phyloP scores from a whole-genome alignment of 2,113 vertebrate species.

The Ursus arctos region DNA sequence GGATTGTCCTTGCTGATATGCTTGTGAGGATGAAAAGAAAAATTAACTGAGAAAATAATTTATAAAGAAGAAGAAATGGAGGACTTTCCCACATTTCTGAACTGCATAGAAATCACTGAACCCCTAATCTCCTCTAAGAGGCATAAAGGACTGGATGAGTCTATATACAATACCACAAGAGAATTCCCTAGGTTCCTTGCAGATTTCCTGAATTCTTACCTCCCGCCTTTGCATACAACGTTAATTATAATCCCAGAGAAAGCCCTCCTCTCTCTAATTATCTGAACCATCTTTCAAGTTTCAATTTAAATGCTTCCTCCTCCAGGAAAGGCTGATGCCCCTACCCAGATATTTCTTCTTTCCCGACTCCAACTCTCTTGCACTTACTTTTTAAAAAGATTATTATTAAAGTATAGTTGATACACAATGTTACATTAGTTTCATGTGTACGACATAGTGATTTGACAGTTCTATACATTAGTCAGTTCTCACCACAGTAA shows the following conservation, averaged over 20 bases:
- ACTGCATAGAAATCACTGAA: not conserved
- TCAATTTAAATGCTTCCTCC: not conserved
- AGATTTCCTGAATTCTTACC: not conserved
- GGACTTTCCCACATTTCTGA: not conserved
- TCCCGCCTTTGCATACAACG: not conserved
- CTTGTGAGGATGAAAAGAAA: not conserved
- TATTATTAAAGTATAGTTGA: not conserved
- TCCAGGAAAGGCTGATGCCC: not conserved
- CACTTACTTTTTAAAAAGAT: not conserved
- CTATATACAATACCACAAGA: not conserved
- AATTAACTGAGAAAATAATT: not conserved
- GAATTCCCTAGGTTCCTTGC: not conserved
- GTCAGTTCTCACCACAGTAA: not conserved
- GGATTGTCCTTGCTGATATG: not conserved
- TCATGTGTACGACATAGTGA: not conserved
- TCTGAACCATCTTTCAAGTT: conserved; percentile 19
- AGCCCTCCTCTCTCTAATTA: not conserved
- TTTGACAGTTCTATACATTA: not conserved
- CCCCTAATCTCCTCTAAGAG: not conserved
- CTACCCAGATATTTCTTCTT: not conserved
- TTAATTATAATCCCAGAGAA: not conserved
- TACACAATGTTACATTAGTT: not conserved
- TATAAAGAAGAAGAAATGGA: not conserved
- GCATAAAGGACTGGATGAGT: not conserved
- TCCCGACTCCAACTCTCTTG: not conserved